phyloP scores from a whole-genome alignment of 2,113 vertebrate genomes.

The Megaceryle maxima region DNA sequence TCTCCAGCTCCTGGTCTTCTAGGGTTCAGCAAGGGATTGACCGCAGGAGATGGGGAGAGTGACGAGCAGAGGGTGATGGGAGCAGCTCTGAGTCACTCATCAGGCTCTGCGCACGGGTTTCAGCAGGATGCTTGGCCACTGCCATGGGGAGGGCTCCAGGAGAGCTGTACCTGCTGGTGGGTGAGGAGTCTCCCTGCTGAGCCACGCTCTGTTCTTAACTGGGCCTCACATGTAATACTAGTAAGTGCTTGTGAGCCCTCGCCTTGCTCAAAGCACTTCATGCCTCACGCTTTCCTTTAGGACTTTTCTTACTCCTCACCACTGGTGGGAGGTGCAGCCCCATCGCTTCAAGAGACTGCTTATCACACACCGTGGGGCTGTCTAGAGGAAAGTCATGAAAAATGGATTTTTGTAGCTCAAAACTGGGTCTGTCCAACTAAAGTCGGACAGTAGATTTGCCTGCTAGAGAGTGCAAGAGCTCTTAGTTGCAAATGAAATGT shows the following conservation, averaged over 20 bases:
- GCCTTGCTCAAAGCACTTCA: background rate
- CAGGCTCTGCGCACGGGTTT: background rate
- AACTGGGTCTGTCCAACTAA: background rate
- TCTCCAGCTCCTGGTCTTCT: background rate
- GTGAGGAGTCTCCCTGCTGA: accelerated
- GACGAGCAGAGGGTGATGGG: background rate
- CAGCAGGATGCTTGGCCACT: background rate
- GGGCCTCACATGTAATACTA: background rate
- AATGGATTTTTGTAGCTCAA: background rate
- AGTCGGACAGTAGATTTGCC: background rate
- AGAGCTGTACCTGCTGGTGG: background rate
- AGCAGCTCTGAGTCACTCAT: background rate
- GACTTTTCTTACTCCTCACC: background rate
- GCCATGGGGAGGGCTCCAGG: accelerated
- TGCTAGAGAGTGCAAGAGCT: background rate
- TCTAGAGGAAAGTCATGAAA: background rate
- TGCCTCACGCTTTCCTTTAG: background rate
- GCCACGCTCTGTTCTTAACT: accelerated
- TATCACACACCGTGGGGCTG: background rate
- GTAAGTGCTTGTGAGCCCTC: background rate
- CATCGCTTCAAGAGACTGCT: background rate
- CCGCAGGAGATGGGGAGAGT: accelerated
- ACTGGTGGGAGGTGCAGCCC: background rate
- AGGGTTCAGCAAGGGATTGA: background rate
- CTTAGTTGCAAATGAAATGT: background rate